Evolutionary conservation across 2,113 vertebrate genomes (phyloP).

Genomic region (Eubucco bourcierii): DNA sequence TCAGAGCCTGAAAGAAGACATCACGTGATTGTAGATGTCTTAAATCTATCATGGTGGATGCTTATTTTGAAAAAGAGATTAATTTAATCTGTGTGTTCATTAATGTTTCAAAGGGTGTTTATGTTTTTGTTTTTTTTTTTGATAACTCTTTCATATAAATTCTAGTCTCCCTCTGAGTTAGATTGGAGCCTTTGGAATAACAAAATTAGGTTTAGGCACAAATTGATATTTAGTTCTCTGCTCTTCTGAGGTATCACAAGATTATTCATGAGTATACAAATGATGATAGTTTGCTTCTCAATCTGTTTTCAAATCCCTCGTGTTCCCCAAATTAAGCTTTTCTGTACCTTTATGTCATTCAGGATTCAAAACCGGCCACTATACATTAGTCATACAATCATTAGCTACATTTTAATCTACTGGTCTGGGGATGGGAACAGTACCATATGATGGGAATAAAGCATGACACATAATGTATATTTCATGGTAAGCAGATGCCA

Average conservation of each 20-base stretch:
- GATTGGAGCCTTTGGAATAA: background rate
- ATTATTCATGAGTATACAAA: background rate
- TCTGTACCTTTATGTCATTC: background rate
- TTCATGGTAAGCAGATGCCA: background rate
- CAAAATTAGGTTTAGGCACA: background rate
- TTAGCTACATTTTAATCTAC: background rate
- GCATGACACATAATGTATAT: fast-evolving
- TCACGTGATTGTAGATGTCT: background rate
- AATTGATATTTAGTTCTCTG: background rate
- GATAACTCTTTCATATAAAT: constrained; percentile 17
- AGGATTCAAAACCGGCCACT: background rate
- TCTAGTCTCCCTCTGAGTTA: background rate
- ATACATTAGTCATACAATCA: background rate
- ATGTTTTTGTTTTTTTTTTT: background rate
- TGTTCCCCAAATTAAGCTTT: background rate
- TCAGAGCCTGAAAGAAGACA: background rate
- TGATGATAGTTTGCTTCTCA: background rate
- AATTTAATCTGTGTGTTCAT: background rate
- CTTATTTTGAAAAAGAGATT: background rate
- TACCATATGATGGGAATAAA: background rate
- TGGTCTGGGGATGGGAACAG: background rate
- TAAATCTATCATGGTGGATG: background rate
- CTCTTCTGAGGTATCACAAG: background rate
- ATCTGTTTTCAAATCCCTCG: background rate
- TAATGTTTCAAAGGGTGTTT: background rate